phyloP scores from a whole-genome alignment of 1,140 invertebrate genomes.

The Drosophila ohnishii region DNA sequence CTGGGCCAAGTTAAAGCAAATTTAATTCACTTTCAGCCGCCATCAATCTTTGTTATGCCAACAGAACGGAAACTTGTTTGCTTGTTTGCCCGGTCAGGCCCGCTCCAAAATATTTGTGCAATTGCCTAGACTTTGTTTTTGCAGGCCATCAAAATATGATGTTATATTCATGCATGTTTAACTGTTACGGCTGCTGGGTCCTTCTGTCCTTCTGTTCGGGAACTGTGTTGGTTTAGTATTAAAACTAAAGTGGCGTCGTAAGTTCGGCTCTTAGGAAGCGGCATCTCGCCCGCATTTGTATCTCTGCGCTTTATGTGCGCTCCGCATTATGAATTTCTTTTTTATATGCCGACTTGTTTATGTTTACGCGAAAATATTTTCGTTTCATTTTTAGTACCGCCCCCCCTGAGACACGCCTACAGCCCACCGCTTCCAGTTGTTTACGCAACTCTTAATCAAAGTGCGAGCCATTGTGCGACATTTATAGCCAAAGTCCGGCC shows the following conservation, averaged over 20 bases:
- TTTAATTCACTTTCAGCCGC: constrained; percentile 37
- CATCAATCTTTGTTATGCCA: constrained; percentile 42
- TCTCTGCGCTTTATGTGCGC: constrained; percentile 26
- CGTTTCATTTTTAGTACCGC: constrained; percentile 66
- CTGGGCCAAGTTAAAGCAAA: constrained; percentile 36
- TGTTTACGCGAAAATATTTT: constrained; percentile 75
- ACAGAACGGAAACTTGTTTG: constrained; percentile 37
- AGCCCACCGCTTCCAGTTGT: constrained; percentile 41
- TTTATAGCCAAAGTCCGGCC: constrained; percentile 46
- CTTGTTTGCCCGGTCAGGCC: constrained; percentile 21
- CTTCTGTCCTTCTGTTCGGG: not conserved
- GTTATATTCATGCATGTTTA: constrained; percentile 35
- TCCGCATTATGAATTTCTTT: constrained; percentile 47
- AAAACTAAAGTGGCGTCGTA: constrained; percentile 46
- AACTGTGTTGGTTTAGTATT: constrained; percentile 29
- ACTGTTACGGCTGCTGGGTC: constrained; percentile 10
- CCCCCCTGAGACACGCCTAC: not conserved
- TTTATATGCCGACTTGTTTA: constrained; percentile 57
- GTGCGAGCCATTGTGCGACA: constrained; percentile 59
- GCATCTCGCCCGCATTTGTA: constrained; percentile 4
- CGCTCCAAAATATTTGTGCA: constrained; percentile 36
- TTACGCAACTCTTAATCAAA: constrained; percentile 73
- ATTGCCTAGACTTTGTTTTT: constrained; percentile 43
- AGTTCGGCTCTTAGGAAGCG: constrained; percentile 23
- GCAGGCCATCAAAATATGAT: constrained; percentile 46